A percentile compares a stretch with the other conserved stretches of the same genome.
phyloP scores from a whole-genome alignment of 1,140 invertebrate species.

The Anoplophora glabripennis region DNA sequence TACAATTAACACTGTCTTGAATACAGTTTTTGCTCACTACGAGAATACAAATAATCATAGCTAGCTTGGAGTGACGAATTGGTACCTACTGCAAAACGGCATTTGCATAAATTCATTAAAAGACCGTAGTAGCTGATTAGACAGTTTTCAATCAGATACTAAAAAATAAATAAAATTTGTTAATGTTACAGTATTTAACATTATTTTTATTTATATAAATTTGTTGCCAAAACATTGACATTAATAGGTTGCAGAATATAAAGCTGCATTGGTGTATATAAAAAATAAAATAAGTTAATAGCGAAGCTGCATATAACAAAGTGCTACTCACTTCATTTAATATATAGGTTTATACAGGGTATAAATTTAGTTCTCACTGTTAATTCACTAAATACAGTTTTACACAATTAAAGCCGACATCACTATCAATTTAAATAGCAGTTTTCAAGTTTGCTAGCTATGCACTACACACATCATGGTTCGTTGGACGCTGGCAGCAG shows the following conservation, averaged over 20 bases:
- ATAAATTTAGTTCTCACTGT: slow-evolving; percentile 29
- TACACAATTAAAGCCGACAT: slow-evolving; percentile 32
- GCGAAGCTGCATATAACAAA: slow-evolving; percentile 47
- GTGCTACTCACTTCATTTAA: slow-evolving; percentile 39
- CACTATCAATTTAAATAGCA: slow-evolving; percentile 29
- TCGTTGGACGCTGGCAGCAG: slow-evolving; percentile 17
- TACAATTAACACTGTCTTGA: slow-evolving; percentile 33
- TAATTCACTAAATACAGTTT: slow-evolving; percentile 19
- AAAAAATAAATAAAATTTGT: slow-evolving; percentile 27
- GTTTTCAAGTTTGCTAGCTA: slow-evolving; percentile 25
- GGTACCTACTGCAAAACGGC: slow-evolving; percentile 9
- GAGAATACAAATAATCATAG: slow-evolving; percentile 23
- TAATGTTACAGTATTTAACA: slow-evolving; percentile 26
- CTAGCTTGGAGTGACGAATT: slow-evolving; percentile 16
- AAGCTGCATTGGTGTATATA: slow-evolving; percentile 29
- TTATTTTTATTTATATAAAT: slow-evolving; percentile 17
- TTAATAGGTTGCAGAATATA: slow-evolving; percentile 25
- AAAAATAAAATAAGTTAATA: slow-evolving; percentile 37
- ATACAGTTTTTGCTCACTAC: slow-evolving; percentile 26
- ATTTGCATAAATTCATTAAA: slow-evolving; percentile 10
- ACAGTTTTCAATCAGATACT: slow-evolving; percentile 1
- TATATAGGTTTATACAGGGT: slow-evolving; percentile 32
- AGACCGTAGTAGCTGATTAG: slow-evolving; percentile 1
- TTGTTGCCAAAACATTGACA: slow-evolving; percentile 27
- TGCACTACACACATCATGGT: slow-evolving; percentile 23